These are phyloP conservation scores for Scatophagus argus DNA, from an alignment of 2,113 vertebrate genomes.

Conservation along the genomic window DNA sequence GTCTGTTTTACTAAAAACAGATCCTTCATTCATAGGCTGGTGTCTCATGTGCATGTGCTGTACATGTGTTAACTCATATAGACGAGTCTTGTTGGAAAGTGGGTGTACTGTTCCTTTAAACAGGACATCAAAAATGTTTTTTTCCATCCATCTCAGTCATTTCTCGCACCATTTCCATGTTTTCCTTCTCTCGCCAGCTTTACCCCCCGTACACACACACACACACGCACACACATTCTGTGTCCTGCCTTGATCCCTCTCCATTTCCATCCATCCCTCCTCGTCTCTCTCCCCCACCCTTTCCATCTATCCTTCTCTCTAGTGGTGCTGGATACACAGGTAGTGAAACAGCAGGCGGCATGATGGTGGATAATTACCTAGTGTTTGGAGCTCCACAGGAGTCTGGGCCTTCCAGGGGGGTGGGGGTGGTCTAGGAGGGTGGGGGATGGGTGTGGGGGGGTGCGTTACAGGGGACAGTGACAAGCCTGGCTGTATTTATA, in stretches of 20 bases:
- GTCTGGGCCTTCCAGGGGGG: slow-evolving; percentile 45
- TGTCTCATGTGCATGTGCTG: background rate
- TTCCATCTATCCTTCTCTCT: slow-evolving; percentile 50
- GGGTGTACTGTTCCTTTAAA: background rate
- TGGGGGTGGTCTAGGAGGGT: background rate
- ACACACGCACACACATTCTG: slow-evolving; percentile 3
- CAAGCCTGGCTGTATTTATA: slow-evolving; percentile 66
- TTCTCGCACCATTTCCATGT: slow-evolving; percentile 3
- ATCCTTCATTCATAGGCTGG: too few species aligned
- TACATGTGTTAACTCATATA: background rate
- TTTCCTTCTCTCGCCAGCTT: slow-evolving; percentile 1
- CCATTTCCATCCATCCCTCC: slow-evolving; percentile 42
- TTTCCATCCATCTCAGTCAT: slow-evolving; percentile 11
- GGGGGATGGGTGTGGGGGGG: background rate
- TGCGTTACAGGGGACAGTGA: slow-evolving; percentile 15
- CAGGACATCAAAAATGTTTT: background rate
- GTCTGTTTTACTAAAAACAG: too few species aligned
- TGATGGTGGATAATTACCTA: slow-evolving; percentile 74
- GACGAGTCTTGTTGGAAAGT: background rate
- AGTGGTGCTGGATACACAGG: slow-evolving; percentile 65
- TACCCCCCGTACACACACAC: slow-evolving; percentile 1
- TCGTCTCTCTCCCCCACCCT: background rate
- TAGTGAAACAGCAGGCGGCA: slow-evolving; percentile 72
- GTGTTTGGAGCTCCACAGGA: slow-evolving; percentile 72
- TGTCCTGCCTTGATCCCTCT: slow-evolving; percentile 48